These are phyloP conservation scores for Telmatochromis sp. DNA, from an alignment of 2,113 vertebrate species.

Conservation along the genomic window DNA sequence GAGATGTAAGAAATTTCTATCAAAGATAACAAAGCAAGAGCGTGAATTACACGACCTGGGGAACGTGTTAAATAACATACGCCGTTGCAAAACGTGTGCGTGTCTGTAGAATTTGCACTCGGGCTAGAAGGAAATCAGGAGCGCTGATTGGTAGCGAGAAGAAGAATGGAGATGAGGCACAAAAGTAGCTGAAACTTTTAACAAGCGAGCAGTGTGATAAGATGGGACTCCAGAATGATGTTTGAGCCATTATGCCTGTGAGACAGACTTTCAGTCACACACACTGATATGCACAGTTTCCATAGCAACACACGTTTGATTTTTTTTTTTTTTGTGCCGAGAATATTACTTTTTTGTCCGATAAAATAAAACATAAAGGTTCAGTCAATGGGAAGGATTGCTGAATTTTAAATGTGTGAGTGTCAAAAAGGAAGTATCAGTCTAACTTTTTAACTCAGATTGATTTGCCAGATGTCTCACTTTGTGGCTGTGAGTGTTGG, in stretches of 20 bases:
- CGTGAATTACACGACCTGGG: not conserved
- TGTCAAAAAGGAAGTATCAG: not conserved
- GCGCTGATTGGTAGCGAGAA: constrained; percentile 7
- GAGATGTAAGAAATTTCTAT: not conserved
- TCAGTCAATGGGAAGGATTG: not conserved
- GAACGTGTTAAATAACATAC: not conserved
- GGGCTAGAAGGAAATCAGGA: not conserved
- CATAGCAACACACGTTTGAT: constrained; percentile 82
- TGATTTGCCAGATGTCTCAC: not conserved
- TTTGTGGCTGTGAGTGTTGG: not conserved
- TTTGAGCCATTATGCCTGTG: constrained; percentile 71
- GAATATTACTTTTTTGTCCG: constrained; percentile 44
- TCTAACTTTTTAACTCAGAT: not conserved
- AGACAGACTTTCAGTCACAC: constrained; percentile 68
- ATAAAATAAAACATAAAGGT: not conserved
- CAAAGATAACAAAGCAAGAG: not conserved
- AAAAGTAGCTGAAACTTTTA: constrained; percentile 45
- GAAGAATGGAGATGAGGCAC: constrained; percentile 11
- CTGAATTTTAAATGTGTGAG: not conserved
- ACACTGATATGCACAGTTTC: constrained; percentile 76
- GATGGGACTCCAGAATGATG: constrained; percentile 55
- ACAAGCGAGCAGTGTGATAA: constrained; percentile 35
- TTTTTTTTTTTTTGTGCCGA: constrained; percentile 52
- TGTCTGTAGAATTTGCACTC: not conserved
- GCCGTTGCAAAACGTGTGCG: not conserved